Base-by-base conservation (phyloP, 1,140 invertebrate species). In the Drosophila repleta region DNA sequence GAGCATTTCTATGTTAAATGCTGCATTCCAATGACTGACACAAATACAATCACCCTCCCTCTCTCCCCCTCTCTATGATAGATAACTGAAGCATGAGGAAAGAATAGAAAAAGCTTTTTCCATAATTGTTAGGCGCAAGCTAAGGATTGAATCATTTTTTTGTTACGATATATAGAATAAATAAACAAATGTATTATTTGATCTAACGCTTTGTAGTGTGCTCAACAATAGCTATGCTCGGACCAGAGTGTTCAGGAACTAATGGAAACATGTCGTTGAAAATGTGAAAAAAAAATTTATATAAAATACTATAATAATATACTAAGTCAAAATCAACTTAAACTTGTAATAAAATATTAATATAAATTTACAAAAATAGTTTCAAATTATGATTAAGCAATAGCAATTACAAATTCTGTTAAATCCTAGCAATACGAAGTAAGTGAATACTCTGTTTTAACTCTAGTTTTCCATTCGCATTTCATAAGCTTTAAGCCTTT, bases 61-160 rank as follows among this genome's bases (percentile, higher is more conserved):
- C 20, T 39, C 24, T 20, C 7, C 15, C 53, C 55, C 58, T 26
- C 18, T 53, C 6, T 52, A 21, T 51, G 6, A 56, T 35, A 41
- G 39, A 35, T 55, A 65, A 60, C 32, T 41, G 10, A 35, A n/a
- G 49, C 26, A 11, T 56, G 52, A 6, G 17, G 37, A 41, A 66
- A 66, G 56, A 71, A 66, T 26, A 46, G 41, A 37, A 46, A 76
- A 76, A 57, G 76, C 80, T 83, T 76, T 83, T 73, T 84, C 55
- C 67, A 48, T 84, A 84, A 84, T 84, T 76, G 68, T 56, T 55
- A 15, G 39, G 17, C 46, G 45, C 48, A 72, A 39, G 20, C 43
- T 20, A 26, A 26, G 58, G 39, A 29, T 29, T 35, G 26, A 11
- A 26, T 65, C 11, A 26, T 65, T 48, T 65, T 48, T 53, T 39